Evolutionary conservation across 2,888 invertebrate species (phyloP).

Genomic region (Dicyrtomina minuta): DNA sequence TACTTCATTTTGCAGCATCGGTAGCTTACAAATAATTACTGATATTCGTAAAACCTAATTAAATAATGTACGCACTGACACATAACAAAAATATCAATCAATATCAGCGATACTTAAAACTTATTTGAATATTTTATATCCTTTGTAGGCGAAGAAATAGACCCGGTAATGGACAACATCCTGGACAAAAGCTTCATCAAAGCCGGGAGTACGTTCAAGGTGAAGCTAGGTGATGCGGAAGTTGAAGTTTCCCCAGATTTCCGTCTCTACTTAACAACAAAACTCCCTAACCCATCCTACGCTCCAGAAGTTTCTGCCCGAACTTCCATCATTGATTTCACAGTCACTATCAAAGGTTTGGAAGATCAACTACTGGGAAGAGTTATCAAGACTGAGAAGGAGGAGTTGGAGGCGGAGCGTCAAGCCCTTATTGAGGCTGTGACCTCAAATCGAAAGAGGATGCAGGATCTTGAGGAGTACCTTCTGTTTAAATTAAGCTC

Average conservation of each 20-base stretch:
- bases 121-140: background rate
- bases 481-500: slow-evolving; percentile 81
- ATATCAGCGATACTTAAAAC: background rate
- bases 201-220: slow-evolving; percentile 93
- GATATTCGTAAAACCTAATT: too few relatives aligned
- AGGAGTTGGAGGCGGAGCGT: slow-evolving; percentile 78
- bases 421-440: slow-evolving; percentile 78
- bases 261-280: slow-evolving; percentile 93
- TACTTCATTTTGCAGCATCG: too few relatives aligned
- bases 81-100: too few relatives aligned
- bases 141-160: slow-evolving; percentile 72
- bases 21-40: too few relatives aligned
- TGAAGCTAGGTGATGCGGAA: slow-evolving; percentile 92
- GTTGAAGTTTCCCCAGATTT: slow-evolving; percentile 96
- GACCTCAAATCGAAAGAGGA: slow-evolving; percentile 77
- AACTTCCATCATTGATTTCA: slow-evolving; percentile 95
- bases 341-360: slow-evolving; percentile 92
- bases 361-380: slow-evolving; percentile 89
- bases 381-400: slow-evolving; percentile 79
- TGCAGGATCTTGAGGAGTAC: slow-evolving; percentile 82
- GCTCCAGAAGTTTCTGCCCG: slow-evolving; percentile 96
- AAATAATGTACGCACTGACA: too few relatives aligned
- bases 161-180: slow-evolving; percentile 94
- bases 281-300: slow-evolving; percentile 92
- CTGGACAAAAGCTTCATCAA: slow-evolving; percentile 97